A percentile compares a stretch with the other conserved stretches of the same genome.
Evolutionary conservation across 1,140 invertebrate species (phyloP).

Genomic region (Aethina tumida): DNA sequence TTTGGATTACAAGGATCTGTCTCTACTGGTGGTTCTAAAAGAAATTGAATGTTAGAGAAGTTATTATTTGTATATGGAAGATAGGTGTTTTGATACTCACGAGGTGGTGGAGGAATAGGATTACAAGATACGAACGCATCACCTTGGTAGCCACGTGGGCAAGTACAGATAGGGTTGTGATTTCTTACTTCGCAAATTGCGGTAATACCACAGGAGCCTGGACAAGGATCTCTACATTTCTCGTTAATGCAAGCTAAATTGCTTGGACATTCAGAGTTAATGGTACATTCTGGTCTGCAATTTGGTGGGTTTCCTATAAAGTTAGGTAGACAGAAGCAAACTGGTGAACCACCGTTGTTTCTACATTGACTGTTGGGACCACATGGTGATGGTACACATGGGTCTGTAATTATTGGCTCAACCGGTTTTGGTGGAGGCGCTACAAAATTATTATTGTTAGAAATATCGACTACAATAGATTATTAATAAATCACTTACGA

Average conservation of each 20-base stretch:
- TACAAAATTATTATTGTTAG: too few species aligned
- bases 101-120: conserved; percentile 30
- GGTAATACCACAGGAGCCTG: conserved; percentile 51
- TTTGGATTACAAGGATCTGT: conserved; percentile 50
- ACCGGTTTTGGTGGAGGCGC: conserved; percentile 29
- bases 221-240: conserved; percentile 53
- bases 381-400: conserved; percentile 65
- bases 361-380: conserved; percentile 57
- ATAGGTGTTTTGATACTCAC: too few species aligned
- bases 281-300: conserved; percentile 53
- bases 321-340: conserved; percentile 50
- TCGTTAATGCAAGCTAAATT: conserved; percentile 51
- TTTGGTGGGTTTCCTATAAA: conserved; percentile 53
- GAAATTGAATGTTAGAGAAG: neutral
- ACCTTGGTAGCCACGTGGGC: conserved; percentile 45
- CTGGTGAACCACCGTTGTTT: conserved; percentile 43
- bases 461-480: conserved; percentile 5
- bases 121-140: conserved; percentile 51
- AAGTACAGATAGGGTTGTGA: conserved; percentile 52
- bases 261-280: conserved; percentile 51
- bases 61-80: too few species aligned
- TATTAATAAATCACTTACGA: conserved; percentile 39
- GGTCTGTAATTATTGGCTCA: conserved; percentile 41
- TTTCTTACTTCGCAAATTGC: conserved; percentile 51
- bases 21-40: conserved; percentile 6